Base-by-base conservation (phyloP, 2,113 vertebrate species). In the Toxostoma redivivum region DNA sequence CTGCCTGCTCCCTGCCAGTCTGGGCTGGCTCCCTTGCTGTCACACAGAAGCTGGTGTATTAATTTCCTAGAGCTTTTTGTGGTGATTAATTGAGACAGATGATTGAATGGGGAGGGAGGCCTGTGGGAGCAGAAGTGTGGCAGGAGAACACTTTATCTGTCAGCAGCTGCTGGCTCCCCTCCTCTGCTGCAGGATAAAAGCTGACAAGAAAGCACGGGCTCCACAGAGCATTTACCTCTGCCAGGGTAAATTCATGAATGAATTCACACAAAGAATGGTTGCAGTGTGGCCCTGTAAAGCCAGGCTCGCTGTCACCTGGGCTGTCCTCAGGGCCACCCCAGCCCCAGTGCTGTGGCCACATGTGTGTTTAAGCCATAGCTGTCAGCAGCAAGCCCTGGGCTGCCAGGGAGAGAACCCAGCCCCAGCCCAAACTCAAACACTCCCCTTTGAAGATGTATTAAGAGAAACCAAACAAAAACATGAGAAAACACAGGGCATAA, bases 71-170 rank as follows among this genome's bases (percentile, higher is more conserved):
- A 58, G 74, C 69, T 91, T 88, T 95, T 88, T 77, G 71, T 82
- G 84, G 17, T 87, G 83, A 91, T 92, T 81, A 86, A 92, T 86
- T 84, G 91, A 87, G 89, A 30, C 70, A 37, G 77, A 79, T 86
- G 91, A 65, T 61, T 87, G 93, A 73, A 72, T 54, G 1, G 15
- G 74, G 81, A 79, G 91, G 40, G 70, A 87, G 87, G 85, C 53
- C 89, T 57, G 57, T 81, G 95, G 91, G 86, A 96, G 77, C 81
- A 45, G 88, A 15, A 72, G 73, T 7, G 81, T 82, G 74, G 81
- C 90, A 88, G 91, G 92, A 92, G 84, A 94, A 61, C 74, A 31
- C 44, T 82, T 72, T 19, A 72, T 76, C 94, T 91, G 87, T 90
- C 91, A 73, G 87, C 91, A 92, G 91, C 91, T 76, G 81, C 57